Conservation (phyloP, 2,797 vertebrate genomes). For the Sternotherus odoratus region DNA sequence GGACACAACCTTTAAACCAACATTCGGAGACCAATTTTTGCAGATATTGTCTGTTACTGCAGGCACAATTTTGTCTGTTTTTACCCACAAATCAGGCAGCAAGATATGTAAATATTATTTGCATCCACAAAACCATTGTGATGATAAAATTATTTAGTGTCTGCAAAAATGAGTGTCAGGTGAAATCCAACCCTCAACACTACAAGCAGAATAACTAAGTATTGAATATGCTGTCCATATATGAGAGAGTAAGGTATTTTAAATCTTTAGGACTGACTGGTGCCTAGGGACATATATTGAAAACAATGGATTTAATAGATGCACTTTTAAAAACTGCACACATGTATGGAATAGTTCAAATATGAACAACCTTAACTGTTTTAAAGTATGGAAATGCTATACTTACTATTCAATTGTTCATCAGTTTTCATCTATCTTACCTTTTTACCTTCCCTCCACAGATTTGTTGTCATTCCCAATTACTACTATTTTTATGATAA, state of each 20-base stretch:
- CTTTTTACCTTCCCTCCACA: background rate
- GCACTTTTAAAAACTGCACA: background rate
- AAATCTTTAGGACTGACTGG: background rate
- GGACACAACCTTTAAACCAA: conserved; percentile 75
- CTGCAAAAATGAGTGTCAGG: background rate
- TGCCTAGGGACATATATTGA: background rate
- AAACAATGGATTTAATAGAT: background rate
- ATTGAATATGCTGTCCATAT: background rate
- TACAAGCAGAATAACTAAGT: background rate
- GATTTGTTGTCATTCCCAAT: background rate
- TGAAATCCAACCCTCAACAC: background rate
- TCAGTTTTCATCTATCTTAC: background rate
- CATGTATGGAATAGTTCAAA: background rate
- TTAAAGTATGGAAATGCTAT: background rate
- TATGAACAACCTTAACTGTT: background rate
- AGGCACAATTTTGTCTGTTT: conserved; percentile 40
- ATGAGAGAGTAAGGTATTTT: background rate
- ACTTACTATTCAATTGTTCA: background rate
- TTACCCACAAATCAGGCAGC: conserved; percentile 23
- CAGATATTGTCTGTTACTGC: conserved; percentile 60
- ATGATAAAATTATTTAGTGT: background rate
- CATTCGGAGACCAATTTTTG: conserved; percentile 41
- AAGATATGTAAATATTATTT: background rate
- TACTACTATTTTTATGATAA: background rate
- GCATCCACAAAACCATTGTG: background rate